Percentiles rank a stretch among this genome's conserved stretches.
Conservation (phyloP, 2,113 vertebrate species). For the Anolis carolinensis region DNA sequence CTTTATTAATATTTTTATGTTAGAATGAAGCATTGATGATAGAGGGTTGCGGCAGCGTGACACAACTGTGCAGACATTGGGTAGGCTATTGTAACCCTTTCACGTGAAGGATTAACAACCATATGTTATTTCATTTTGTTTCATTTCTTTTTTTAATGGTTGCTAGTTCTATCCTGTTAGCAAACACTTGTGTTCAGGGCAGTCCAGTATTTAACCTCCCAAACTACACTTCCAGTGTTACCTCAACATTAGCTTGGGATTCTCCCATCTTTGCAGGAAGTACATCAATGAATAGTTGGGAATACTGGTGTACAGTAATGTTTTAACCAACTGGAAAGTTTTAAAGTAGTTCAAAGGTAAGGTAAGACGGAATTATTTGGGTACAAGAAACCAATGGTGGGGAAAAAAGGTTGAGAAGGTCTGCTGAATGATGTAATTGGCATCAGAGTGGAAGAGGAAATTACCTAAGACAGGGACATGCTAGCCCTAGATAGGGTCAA, state of each 20-base stretch:
- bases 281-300: not conserved
- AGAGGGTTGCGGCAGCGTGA: not conserved
- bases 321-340: not conserved
- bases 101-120: not conserved
- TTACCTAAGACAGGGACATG: no score
- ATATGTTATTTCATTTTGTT: not conserved
- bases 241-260: no score
- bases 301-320: not conserved
- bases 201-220: not conserved
- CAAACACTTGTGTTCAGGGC: not conserved
- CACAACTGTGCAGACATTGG: not conserved
- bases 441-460: no score
- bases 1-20: not conserved
- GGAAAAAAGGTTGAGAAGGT: no score
- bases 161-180: not conserved
- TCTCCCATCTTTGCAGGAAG: not conserved
- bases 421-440: no score
- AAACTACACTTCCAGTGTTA: not conserved
- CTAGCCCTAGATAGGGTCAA: not conserved
- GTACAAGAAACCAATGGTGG: not conserved
- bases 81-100: not conserved
- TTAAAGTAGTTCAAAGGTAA: not conserved
- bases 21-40: slow-evolving; percentile 17
- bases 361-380: not conserved
- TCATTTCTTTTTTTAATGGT: no score